These are phyloP conservation scores for Phainopepla nitens DNA, from an alignment of 2,113 vertebrate genomes.

Conservation along the genomic window DNA sequence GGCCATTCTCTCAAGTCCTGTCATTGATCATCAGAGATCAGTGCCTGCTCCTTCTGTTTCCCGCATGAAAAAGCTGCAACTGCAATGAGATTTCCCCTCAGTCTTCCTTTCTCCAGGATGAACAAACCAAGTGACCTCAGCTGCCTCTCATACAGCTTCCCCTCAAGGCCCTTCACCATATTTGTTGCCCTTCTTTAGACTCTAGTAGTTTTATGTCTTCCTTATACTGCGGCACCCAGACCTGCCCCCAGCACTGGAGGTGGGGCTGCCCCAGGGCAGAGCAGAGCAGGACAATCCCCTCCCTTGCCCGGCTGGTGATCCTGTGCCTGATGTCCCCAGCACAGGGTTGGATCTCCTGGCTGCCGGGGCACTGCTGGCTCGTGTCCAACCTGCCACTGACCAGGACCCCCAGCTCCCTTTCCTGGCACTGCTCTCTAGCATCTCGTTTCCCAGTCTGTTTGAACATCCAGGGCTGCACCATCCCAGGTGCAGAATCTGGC, in stretches of 20 bases:
- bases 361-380: neutral
- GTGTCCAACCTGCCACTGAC: fast-evolving
- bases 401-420: neutral
- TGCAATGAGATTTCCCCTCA: neutral
- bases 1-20: fast-evolving
- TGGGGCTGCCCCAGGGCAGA: fast-evolving
- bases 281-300: neutral
- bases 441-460: neutral
- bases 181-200: neutral
- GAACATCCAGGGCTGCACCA: neutral
- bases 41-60: neutral
- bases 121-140: neutral
- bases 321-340: neutral
- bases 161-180: neutral
- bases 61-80: fast-evolving
- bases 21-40: neutral
- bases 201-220: neutral
- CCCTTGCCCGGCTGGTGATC: fast-evolving
- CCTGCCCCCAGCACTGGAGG: fast-evolving
- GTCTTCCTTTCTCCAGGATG: neutral
- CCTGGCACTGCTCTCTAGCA: neutral
- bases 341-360: fast-evolving
- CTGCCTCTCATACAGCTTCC: fast-evolving
- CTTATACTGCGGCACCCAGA: neutral
- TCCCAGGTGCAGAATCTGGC: neutral